These are phyloP conservation scores for Oncorhynchus mykiss DNA, from an alignment of 2,113 vertebrate genomes.

Conservation along the genomic window DNA sequence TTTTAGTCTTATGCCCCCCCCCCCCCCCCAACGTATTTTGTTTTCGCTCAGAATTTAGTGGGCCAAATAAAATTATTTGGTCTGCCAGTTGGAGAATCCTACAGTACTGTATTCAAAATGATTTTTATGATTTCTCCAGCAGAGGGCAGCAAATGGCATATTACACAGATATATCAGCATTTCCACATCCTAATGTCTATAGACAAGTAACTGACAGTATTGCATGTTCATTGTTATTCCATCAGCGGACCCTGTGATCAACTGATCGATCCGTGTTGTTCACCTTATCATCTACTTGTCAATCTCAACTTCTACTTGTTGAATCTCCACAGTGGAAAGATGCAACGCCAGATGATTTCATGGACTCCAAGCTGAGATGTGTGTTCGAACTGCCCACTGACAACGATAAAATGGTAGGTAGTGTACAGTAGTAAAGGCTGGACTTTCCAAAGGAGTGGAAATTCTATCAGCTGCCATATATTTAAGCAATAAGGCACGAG, in stretches of 20 bases:
- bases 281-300: neutral
- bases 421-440: neutral
- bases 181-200: no score
- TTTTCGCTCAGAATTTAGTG: no score
- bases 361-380: conserved; percentile 92
- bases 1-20: no score
- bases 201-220: neutral
- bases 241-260: neutral
- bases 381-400: conserved; percentile 89
- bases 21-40: no score
- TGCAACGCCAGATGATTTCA: conserved; percentile 87
- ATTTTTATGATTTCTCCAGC: neutral
- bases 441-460: neutral
- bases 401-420: conserved; percentile 86
- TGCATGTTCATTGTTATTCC: neutral
- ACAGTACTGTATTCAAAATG: no score
- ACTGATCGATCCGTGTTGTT: neutral
- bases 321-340: conserved; percentile 82
- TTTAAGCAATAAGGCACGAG: no score
- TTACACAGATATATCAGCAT: neutral
- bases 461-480: neutral
- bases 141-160: conserved; percentile 13
- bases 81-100: no score
- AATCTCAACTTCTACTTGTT: conserved; percentile 2
- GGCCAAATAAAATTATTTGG: no score